Conservation (phyloP, 2,797 vertebrate species). For the Eleutherodactylus coqui region DNA sequence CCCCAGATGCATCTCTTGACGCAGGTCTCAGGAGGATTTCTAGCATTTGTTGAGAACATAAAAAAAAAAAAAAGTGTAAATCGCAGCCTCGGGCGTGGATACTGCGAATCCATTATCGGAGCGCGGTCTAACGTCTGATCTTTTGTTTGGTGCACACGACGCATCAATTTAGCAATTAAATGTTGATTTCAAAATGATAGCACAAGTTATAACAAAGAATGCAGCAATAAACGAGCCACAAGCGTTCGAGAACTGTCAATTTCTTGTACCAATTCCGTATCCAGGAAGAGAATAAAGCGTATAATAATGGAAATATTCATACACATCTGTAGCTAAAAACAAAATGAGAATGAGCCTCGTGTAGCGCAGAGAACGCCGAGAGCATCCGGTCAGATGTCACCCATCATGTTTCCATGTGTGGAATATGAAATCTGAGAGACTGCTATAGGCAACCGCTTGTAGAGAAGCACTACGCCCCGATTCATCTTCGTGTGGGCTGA, state of each 20-base stretch:
- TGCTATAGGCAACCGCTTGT: too few relatives aligned
- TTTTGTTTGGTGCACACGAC: background rate
- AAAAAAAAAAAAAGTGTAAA: background rate
- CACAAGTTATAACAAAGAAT: slow-evolving; percentile 8
- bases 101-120: background rate
- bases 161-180: slow-evolving; percentile 16
- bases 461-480: too few relatives aligned
- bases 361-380: background rate
- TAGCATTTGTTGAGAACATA: background rate
- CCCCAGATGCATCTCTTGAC: slow-evolving; percentile 24
- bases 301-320: background rate
- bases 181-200: background rate
- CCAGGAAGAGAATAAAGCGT: too few relatives aligned
- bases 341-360: too few relatives aligned
- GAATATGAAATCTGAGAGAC: too few relatives aligned
- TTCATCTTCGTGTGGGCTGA: too few relatives aligned
- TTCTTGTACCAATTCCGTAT: too few relatives aligned
- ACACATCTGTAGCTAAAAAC: background rate
- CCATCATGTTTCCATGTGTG: too few relatives aligned
- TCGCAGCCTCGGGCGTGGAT: slow-evolving; percentile 3
- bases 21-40: background rate
- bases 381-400: background rate
- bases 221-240: background rate
- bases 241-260: background rate
- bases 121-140: background rate